Evolutionary conservation across 2,113 vertebrate genomes (phyloP), one percentile per base, ranked within the genome.

Genomic region (Petrocephalus microphthalmus): DNA sequence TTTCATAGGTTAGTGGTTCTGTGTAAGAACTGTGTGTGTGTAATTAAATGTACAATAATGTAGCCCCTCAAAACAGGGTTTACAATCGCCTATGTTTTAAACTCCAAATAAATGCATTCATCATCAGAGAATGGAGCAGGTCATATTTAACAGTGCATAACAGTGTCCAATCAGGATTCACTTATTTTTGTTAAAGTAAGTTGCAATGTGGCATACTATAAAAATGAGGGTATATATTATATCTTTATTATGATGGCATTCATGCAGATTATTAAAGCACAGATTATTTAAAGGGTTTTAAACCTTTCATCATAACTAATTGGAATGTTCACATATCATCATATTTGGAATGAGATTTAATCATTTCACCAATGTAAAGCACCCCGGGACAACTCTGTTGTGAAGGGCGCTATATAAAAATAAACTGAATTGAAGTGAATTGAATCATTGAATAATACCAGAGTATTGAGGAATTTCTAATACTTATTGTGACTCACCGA

Each of bases 401-500:
- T n/a, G n/a, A n/a, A n/a, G n/a, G n/a, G n/a, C n/a, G n/a, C n/a
- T n/a, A n/a, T n/a, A n/a, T n/a, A n/a, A n/a, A n/a, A n/a, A n/a
- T n/a, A n/a, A n/a, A n/a, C n/a, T n/a, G n/a, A n/a, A n/a, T n/a
- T n/a, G n/a, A n/a, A n/a, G n/a, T n/a, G n/a, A n/a, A n/a, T n/a
- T n/a, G n/a, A n/a, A n/a, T n/a, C n/a, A n/a, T 37, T 74, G 11
- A 74, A 74, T 74, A 78, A 42, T 17, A 42, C 29, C 17, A 78
- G 67, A 33, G 71, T 78, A 29, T 78, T 19, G 13, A 78, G 71
- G 33, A 17, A 42, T 42, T 42, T 15, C 71, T 22, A 78, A 42
- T 42, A 33, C 29, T 78, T 78, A 78, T 19, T 13, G 0, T 71
- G 84, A 96, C 98, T 97, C 92, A 98, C 98, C 96, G 93, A 3